Conservation (phyloP, 2,797 vertebrate species). For the Chelidonichthys spinosus region DNA sequence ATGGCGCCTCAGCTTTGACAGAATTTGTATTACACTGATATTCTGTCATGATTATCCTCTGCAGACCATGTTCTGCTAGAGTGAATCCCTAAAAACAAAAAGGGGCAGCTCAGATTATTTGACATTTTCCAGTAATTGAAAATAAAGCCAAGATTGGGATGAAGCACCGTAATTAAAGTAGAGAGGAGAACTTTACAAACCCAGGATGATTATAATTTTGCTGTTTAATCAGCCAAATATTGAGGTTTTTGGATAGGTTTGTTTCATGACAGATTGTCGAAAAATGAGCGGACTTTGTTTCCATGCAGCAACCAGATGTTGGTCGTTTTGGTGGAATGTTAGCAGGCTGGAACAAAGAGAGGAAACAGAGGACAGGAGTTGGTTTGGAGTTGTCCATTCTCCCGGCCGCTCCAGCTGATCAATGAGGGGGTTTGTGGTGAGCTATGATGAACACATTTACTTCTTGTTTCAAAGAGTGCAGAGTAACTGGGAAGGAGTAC, state of each 20-base stretch:
- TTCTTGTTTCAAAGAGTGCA: conserved; percentile 57
- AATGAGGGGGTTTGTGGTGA: conserved; percentile 54
- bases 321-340: conserved; percentile 38
- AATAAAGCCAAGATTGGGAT: conserved; percentile 33
- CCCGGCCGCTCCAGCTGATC: conserved; percentile 55
- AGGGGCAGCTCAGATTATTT: conserved; percentile 33
- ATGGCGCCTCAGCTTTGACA: conserved; percentile 30
- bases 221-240: conserved; percentile 37
- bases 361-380: conserved; percentile 35
- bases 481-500: conserved; percentile 50
- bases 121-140: conserved; percentile 39
- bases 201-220: conserved; percentile 25
- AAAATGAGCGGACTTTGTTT: conserved; percentile 24
- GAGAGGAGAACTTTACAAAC: background rate
- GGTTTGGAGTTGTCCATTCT: conserved; percentile 48
- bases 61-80: conserved; percentile 35
- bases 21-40: conserved; percentile 47
- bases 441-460: conserved; percentile 60
- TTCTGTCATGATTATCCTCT: conserved; percentile 54
- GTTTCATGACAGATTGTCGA: conserved; percentile 6
- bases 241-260: conserved; percentile 15
- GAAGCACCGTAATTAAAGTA: conserved; percentile 27
- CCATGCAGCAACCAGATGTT: conserved; percentile 28
- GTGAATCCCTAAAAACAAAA: conserved; percentile 37
- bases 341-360: conserved; percentile 18